Percentiles rank a stretch among this genome's conserved stretches.
Evolutionary conservation across 1,140 invertebrate species (phyloP).

Genomic region (Hestina assimilis): DNA sequence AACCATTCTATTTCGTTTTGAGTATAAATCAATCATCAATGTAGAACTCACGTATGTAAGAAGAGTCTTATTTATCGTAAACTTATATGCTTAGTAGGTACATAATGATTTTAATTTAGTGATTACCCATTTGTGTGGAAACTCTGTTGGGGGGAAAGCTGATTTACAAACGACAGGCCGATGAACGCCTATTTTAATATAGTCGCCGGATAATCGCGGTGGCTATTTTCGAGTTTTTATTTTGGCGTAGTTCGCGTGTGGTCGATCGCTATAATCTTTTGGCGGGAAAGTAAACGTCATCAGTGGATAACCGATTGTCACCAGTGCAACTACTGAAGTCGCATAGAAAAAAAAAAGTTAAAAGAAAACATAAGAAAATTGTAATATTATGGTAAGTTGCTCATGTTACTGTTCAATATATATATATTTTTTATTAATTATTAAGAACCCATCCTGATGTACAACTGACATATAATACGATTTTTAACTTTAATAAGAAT

Average conservation of each 20-base stretch:
- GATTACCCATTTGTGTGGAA: background rate
- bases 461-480: too few species aligned
- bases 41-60: too few species aligned
- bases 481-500: too few species aligned
- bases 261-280: constrained; percentile 61
- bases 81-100: too few species aligned
- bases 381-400: constrained; percentile 35
- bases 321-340: constrained; percentile 21
- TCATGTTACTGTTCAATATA: too few species aligned
- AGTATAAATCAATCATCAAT: too few species aligned
- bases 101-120: background rate
- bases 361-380: background rate
- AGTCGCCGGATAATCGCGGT: constrained; percentile 59
- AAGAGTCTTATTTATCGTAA: too few species aligned
- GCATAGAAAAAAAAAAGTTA: background rate
- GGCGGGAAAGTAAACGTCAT: constrained; percentile 68
- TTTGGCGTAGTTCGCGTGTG: constrained; percentile 76
- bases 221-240: constrained; percentile 75
- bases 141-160: constrained; percentile 42
- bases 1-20: too few species aligned
- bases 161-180: constrained; percentile 35
- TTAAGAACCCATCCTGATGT: too few species aligned
- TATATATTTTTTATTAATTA: background rate
- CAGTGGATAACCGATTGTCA: constrained; percentile 46
- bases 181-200: constrained; percentile 68